Evolutionary conservation across 2,888 invertebrate genomes (phyloP), one percentile per base, ranked within the genome.

Genomic region (Polylopha cassiicola): DNA sequence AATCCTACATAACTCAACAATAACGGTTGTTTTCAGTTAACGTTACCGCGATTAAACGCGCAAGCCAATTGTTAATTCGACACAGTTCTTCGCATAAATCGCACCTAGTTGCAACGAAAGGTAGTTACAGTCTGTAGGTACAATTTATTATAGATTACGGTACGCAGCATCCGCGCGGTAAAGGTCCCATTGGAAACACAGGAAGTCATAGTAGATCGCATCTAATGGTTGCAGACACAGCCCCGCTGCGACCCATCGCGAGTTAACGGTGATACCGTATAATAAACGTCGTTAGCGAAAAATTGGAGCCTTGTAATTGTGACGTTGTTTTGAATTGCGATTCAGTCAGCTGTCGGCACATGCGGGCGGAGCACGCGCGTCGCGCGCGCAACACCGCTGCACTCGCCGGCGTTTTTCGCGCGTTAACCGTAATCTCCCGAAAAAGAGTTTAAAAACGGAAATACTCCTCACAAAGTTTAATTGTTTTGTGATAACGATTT

Each of bases 261-360:
- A 37, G n/a, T n/a, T n/a, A n/a, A n/a, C n/a, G n/a, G n/a, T n/a
- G n/a, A n/a, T n/a, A n/a, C n/a, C n/a, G 50, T 53, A 47, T 50
- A 55, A 55, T 54, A 64, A 62, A 70, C 58, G 61, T 61, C 46
- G 65, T 73, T 70, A 69, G 62, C 62, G 65, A 79, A 80, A 78
- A 81, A 73, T 73, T 74, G 56, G 60, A 64, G 61, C 63, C 66
- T 51, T 66, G 73, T 76, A 75, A 75, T 78, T 75, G 70, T 67
- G 59, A 67, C 62, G 76, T 72, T 76, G 75, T 79, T 77, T 76
- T 74, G 78, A 73, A 78, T 79, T 75, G 77, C 76, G 73, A 73
- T 78, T 78, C 82, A 84, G 85, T 85, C 79, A 84, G 82, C 80
- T 82, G 82, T 75, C 73, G 75, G 76, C 79, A 70, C 58, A 81